Evolutionary conservation across 2,888 invertebrate genomes (phyloP).

Genomic region (Sphaerophoria taeniata): DNA sequence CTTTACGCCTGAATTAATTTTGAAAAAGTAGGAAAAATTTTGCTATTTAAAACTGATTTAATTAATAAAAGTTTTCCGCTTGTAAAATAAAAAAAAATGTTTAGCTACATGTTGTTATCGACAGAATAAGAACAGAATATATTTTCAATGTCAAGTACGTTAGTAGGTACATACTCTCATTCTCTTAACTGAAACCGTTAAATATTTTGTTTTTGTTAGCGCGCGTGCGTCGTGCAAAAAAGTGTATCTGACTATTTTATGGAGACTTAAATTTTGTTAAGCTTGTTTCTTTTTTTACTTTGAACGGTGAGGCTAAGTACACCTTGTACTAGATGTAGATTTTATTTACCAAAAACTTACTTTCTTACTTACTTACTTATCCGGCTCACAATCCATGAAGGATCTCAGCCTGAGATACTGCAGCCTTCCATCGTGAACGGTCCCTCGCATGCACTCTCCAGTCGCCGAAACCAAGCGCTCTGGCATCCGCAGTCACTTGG

Average conservation of each 20-base stretch:
- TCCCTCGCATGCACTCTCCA: too few species aligned
- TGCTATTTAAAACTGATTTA: background rate
- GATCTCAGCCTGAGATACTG: too few species aligned
- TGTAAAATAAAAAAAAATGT: conserved; percentile 20
- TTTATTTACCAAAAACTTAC: too few species aligned
- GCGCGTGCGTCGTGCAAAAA: background rate
- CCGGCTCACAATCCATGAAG: too few species aligned
- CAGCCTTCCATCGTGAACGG: too few species aligned
- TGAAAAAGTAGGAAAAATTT: background rate
- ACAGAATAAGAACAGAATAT: background rate
- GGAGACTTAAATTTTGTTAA: too few species aligned
- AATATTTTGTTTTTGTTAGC: background rate
- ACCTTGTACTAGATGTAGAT: too few species aligned
- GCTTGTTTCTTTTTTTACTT: too few species aligned
- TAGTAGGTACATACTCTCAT: background rate
- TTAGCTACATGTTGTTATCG: background rate
- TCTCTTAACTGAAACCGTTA: background rate
- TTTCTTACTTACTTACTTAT: too few species aligned
- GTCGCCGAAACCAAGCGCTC: too few species aligned
- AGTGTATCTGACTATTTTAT: background rate
- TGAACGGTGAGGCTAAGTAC: too few species aligned
- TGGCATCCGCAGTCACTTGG: too few species aligned
- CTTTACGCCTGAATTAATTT: conserved; percentile 12
- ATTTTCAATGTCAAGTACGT: background rate
- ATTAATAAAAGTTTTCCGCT: conserved; percentile 27